Conservation (phyloP, 2,113 vertebrate genomes). For the Microtus montanus region DNA sequence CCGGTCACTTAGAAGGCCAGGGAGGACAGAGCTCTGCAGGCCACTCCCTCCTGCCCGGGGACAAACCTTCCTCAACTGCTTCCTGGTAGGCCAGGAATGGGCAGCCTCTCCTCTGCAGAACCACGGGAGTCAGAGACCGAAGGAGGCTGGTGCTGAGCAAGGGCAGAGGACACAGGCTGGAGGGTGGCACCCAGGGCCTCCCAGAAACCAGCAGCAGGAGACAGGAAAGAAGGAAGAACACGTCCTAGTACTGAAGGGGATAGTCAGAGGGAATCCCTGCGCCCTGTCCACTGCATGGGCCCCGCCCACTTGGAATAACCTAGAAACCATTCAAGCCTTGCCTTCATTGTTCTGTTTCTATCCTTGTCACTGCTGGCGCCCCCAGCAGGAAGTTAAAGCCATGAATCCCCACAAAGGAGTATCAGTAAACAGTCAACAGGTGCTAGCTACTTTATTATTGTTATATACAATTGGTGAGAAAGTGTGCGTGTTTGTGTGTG, state of each 20-base stretch:
- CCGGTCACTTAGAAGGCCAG: conserved; percentile 63
- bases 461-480: neutral
- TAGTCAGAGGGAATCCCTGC: too few species aligned
- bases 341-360: neutral
- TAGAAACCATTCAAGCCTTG: neutral
- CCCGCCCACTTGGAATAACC: neutral
- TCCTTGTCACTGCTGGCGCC: neutral
- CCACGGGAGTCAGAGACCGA: neutral
- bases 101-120: conserved; percentile 28
- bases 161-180: conserved; percentile 63
- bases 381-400: neutral
- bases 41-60: conserved; percentile 37
- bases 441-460: neutral
- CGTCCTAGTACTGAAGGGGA: neutral
- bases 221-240: conserved; percentile 47
- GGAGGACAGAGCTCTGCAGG: conserved; percentile 37
- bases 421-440: neutral
- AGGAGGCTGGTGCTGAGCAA: neutral
- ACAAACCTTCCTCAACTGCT: conserved; percentile 68
- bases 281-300: neutral
- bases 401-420: neutral
- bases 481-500: neutral
- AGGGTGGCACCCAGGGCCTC: conserved; percentile 67
- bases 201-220: neutral
- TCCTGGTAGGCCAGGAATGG: conserved; percentile 56